Evolutionary conservation across 2,888 invertebrate species (phyloP), one percentile per base, ranked within the genome.

Genomic region (Ormyrus labotus): DNA sequence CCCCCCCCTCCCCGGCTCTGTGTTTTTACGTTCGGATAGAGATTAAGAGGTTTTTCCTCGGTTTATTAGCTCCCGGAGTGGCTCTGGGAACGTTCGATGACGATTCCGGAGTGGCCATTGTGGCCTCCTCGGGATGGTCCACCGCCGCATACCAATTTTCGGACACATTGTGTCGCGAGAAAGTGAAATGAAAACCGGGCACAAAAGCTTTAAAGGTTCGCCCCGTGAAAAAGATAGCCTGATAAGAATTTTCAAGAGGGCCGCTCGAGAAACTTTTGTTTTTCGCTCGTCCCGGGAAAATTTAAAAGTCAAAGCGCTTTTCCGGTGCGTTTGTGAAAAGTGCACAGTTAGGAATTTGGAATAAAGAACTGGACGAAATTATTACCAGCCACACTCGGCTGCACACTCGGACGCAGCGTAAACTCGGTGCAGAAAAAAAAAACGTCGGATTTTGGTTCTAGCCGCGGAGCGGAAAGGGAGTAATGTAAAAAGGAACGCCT

Each of bases 1-100:
- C n/a, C 8, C 58, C 70, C 47, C n/a, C 8, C 9, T 34, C 8
- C 47, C 11, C 51, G 51, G 13, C 1, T 51, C 2, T 55, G 7
- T 34, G 3, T 45, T 47, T 58, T 50, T 65, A n/a, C 61, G 48
- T 63, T 45, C 68, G 63, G 48, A 11, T 60, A 78, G 34, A 34
- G 72, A 74, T 79, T 74, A 64, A 79, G 79, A 79, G 74, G 45
- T 64, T 79, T 79, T 79, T 79, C 69, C 53, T 58, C 69, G 68
- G 73, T 63, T 57, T 73, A 68, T 72, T 76, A 75, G 13, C 55
- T 13, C 45, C 9, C 13, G 11, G 60, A 10, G 45, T 50, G 13
- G 60, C 34, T 34, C 61, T 63, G 61, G 72, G 45, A 72, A 63
- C 48, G 45, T 53, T 45, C 6, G 61, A 34, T 34, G 34, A 34